phyloP scores from a whole-genome alignment of 2,888 invertebrate genomes.

The Pterostichus madidus region DNA sequence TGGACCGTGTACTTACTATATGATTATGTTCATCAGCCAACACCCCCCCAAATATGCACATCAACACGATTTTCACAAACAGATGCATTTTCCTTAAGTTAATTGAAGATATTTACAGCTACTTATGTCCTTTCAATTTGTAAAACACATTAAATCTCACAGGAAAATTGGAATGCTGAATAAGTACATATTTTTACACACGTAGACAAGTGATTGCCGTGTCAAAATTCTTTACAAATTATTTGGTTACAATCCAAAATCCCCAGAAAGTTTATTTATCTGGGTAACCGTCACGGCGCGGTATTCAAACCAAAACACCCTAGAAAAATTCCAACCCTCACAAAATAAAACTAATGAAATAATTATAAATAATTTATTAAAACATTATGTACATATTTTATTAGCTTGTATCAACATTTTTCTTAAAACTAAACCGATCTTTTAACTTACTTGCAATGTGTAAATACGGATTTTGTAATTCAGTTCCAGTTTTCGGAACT shows the following conservation, averaged over 20 bases:
- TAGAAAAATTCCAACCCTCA: neutral
- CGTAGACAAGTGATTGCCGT: slow-evolving; percentile 70
- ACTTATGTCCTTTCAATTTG: slow-evolving; percentile 58
- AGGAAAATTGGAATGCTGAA: slow-evolving; percentile 64
- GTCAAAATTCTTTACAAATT: slow-evolving; percentile 61
- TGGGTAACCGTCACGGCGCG: slow-evolving; percentile 13
- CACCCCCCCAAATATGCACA: slow-evolving; percentile 76
- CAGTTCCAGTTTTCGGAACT: slow-evolving; percentile 85
- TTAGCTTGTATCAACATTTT: slow-evolving; percentile 69
- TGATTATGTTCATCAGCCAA: slow-evolving; percentile 89
- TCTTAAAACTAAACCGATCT: slow-evolving; percentile 73
- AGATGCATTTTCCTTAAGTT: slow-evolving; percentile 67
- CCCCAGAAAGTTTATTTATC: slow-evolving; percentile 47
- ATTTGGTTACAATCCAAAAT: slow-evolving; percentile 49
- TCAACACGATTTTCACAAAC: slow-evolving; percentile 68
- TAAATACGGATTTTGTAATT: slow-evolving; percentile 84
- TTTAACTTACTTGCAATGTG: slow-evolving; percentile 79
- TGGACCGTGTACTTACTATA: slow-evolving; percentile 80
- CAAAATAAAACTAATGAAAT: neutral
- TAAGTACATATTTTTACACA: slow-evolving; percentile 70
- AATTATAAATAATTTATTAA: neutral
- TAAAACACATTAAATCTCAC: slow-evolving; percentile 61
- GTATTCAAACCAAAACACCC: neutral
- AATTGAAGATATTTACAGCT: slow-evolving; percentile 59
- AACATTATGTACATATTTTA: neutral